Conservation (phyloP, 2,888 invertebrate species). For the Lingula anatina region DNA sequence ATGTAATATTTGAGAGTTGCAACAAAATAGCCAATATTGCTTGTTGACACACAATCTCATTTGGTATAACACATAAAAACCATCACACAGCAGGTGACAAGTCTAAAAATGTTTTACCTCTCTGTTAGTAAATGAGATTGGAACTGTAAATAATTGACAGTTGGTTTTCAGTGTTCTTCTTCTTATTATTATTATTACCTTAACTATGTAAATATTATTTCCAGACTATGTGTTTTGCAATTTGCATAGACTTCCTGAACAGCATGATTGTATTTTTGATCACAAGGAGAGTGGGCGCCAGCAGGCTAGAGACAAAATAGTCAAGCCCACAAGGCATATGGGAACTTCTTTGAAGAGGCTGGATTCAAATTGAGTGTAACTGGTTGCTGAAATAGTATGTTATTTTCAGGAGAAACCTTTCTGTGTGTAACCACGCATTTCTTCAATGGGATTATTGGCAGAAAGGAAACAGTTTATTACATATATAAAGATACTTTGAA, state of each 20-base stretch:
- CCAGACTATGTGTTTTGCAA: conserved; percentile 47
- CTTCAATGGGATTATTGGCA: no score
- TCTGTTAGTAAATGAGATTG: not conserved
- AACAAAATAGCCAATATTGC: no score
- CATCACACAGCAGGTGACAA: not conserved
- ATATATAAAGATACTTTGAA: no score
- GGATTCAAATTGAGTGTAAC: conserved; percentile 29
- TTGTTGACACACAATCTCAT: not conserved
- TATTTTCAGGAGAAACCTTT: no score
- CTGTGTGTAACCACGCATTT: no score
- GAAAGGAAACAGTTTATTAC: no score
- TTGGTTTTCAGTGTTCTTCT: not conserved
- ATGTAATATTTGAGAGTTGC: not conserved
- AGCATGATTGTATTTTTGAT: conserved; percentile 47
- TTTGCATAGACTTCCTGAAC: conserved; percentile 47
- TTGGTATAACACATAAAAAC: not conserved
- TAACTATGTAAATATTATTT: conserved; percentile 9
- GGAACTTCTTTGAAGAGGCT: conserved; percentile 42
- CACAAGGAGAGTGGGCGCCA: conserved; percentile 48
- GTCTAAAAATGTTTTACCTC: not conserved
- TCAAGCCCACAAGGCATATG: conserved; percentile 46
- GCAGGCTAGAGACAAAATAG: conserved; percentile 48
- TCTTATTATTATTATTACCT: not conserved
- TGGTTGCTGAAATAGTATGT: not conserved
- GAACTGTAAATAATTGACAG: not conserved